These are phyloP conservation scores for Heliothis virescens DNA, from an alignment of 1,140 invertebrate genomes.

Conservation along the genomic window DNA sequence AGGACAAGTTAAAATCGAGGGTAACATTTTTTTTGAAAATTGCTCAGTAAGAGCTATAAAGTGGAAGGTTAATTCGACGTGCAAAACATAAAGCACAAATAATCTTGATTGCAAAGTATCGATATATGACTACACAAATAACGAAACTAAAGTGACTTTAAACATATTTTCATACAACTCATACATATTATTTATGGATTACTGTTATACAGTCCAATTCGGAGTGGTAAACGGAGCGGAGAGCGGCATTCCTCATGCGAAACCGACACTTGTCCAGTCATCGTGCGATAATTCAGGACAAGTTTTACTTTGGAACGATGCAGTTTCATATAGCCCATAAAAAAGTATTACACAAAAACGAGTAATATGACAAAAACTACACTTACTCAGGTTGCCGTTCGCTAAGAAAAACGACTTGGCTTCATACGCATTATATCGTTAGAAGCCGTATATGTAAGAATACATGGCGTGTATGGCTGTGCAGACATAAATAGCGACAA, in stretches of 20 bases:
- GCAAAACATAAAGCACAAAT: slow-evolving; percentile 3
- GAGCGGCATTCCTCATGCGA: slow-evolving; percentile 63
- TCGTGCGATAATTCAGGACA: slow-evolving; percentile 51
- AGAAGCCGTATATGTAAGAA: slow-evolving; percentile 20
- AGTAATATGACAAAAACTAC: background rate
- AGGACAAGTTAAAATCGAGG: too few relatives aligned
- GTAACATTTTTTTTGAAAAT: too few relatives aligned
- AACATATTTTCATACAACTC: slow-evolving; percentile 31
- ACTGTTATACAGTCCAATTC: slow-evolving; percentile 52
- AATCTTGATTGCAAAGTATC: slow-evolving; percentile 35
- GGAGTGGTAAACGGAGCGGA: slow-evolving; percentile 62
- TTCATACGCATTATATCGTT: slow-evolving; percentile 32
- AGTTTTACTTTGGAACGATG: slow-evolving; percentile 30
- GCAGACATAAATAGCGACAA: slow-evolving; percentile 20
- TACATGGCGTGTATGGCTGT: background rate
- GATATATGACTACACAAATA: slow-evolving; percentile 25
- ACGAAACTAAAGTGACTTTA: slow-evolving; percentile 27
- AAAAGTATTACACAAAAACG: background rate
- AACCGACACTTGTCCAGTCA: slow-evolving; percentile 62
- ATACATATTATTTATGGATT: slow-evolving; percentile 45
- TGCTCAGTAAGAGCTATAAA: too few relatives aligned
- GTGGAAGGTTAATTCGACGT: background rate
- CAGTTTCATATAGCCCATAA: slow-evolving; percentile 42
- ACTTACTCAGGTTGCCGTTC: background rate
- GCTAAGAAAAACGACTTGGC: slow-evolving; percentile 12